These are phyloP conservation scores for Drosophila borborema DNA, from an alignment of 2,888 invertebrate species.

Conservation along the genomic window DNA sequence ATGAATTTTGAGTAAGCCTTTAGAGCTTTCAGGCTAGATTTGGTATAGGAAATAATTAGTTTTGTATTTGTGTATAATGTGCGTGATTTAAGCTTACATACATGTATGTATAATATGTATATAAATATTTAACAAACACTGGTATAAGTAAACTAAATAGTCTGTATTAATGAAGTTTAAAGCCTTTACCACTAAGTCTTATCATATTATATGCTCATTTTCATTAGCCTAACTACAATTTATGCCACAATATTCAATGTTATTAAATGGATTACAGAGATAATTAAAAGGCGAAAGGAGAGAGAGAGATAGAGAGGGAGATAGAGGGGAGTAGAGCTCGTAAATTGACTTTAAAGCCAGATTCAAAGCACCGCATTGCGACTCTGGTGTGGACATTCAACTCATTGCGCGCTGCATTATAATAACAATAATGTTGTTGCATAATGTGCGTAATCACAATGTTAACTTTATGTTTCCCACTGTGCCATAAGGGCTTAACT, in stretches of 20 bases:
- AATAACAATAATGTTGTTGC: conserved; percentile 47
- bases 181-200: conserved; percentile 1
- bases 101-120: not conserved
- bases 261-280: not conserved
- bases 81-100: too few relatives aligned
- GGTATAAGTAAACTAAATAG: not conserved
- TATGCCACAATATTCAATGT: not conserved
- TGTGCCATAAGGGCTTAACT: conserved; percentile 47
- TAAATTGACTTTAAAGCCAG: conserved; percentile 18
- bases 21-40: not conserved
- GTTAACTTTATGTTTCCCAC: conserved; percentile 40
- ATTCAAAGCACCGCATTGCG: not conserved
- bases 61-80: not conserved
- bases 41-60: not conserved
- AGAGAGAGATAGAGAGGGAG: not conserved
- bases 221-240: not conserved
- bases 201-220: not conserved
- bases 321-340: not conserved
- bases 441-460: conserved; percentile 57
- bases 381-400: not conserved
- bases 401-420: conserved; percentile 21
- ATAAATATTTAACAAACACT: not conserved
- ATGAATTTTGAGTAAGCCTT: not conserved
- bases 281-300: not conserved
- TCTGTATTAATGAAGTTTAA: not conserved